Percentiles rank a stretch among this genome's conserved stretches.
Conservation (phyloP, 2,797 vertebrate species). For the Platalea minor region DNA sequence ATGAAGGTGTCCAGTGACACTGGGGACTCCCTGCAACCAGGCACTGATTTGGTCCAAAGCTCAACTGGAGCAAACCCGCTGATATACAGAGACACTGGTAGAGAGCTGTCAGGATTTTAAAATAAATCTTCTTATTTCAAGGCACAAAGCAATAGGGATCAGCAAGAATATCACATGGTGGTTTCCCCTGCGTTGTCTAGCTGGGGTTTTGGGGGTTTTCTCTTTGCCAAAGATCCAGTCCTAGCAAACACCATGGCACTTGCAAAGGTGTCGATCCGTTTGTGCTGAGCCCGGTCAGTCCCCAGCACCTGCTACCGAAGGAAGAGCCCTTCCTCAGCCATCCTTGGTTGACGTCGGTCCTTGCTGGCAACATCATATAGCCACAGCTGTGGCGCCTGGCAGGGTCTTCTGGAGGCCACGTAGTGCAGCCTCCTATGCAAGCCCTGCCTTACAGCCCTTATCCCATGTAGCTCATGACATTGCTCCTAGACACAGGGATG, state of each 20-base stretch:
- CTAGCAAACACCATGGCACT: background rate
- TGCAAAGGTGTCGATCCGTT: background rate
- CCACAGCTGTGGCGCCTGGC: accelerated
- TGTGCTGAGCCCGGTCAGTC: background rate
- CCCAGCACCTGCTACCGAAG: background rate
- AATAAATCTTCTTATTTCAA: background rate
- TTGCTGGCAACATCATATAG: background rate
- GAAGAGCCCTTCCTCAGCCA: background rate
- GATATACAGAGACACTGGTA: background rate
- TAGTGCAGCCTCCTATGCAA: background rate
- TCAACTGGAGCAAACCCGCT: background rate
- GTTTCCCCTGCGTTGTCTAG: background rate
- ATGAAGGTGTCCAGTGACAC: background rate
- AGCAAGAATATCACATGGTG: background rate
- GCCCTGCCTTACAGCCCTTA: background rate
- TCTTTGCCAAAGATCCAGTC: background rate
- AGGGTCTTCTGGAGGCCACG: accelerated
- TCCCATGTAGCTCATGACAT: accelerated
- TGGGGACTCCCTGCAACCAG: background rate
- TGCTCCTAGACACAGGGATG: background rate
- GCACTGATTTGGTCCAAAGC: background rate
- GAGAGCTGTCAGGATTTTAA: background rate
- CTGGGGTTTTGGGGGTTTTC: background rate
- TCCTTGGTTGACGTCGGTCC: no score
- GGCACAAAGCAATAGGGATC: background rate